Base-by-base conservation (phyloP, 2,888 invertebrate species). In the Sminthurides aquaticus region DNA sequence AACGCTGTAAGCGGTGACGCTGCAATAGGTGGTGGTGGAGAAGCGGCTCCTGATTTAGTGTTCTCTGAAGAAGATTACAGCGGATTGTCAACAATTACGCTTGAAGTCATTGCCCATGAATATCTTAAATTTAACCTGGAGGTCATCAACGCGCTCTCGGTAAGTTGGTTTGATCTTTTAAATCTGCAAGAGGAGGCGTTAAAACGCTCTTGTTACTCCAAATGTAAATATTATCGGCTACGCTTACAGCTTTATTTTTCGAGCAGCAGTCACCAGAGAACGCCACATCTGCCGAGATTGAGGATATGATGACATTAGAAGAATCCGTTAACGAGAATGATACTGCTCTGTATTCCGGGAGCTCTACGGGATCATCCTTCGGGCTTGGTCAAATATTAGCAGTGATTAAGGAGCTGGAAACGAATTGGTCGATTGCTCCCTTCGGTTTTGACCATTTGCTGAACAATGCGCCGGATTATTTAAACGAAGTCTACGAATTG, bases 51-150 rank as follows among this genome's bases (percentile, higher is more conserved):
- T 5, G 43, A 34, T 34, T 15, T 34, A 34, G 43, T 34, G 43
- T 34, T 34, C 15, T 34, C 43, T 11, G 43, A 34, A 34, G 43
- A 34, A 15, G 43, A 34, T 34, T 34, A 34, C 15, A 34, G 8
- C 15, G 43, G 43, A 11, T 34, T 34, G 43, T 34, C 43, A 15
- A 34, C 43, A 5, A 34, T 34, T 11, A 34, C 43, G 43, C 43
- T 34, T 11, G 43, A 34, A 34, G 43, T 34, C 5, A 34, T 34
- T 34, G 43, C 43, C 43, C 43, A 34, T 34, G 43, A 34, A 15
- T 62, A 62, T 25, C 22, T 62, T 8, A 62, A 62, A 29, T 62
- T 29, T 29, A 62, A 62, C 34, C 55, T 56, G 25, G 56, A 61
- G 5, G 55, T 61, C 25, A 55, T 61, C 20, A 61, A 62, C n/a